These are phyloP conservation scores for Hyposoter dolosus DNA, from an alignment of 2,888 invertebrate genomes.

Conservation along the genomic window DNA sequence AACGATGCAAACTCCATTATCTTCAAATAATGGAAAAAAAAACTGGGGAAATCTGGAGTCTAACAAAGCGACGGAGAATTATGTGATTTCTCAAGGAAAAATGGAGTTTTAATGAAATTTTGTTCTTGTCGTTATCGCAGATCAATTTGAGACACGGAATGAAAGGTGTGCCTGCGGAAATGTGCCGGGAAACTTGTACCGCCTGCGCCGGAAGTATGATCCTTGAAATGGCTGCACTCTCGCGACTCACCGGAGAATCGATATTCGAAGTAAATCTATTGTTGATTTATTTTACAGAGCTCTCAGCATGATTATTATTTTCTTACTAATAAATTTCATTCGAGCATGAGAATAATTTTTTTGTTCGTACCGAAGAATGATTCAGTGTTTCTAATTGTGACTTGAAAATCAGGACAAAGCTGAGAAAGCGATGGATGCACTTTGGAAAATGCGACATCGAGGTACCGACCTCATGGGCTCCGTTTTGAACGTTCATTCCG, in stretches of 20 bases:
- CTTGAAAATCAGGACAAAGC: constrained; percentile 90
- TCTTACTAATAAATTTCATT: no score
- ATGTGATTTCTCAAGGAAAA: not conserved
- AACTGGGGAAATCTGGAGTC: no score
- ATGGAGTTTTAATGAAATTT: not conserved
- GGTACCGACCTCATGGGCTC: constrained; percentile 98
- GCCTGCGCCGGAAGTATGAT: constrained; percentile 99
- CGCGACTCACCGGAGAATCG: constrained; percentile 95
- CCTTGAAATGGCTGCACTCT: constrained; percentile 98
- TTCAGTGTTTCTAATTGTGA: not conserved
- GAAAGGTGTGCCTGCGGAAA: constrained; percentile 90
- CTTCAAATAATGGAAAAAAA: no score
- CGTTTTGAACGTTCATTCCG: constrained; percentile 98
- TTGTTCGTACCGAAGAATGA: not conserved
- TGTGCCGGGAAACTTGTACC: constrained; percentile 96
- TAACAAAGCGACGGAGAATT: no score
- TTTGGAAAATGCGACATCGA: constrained; percentile 97
- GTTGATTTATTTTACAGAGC: not conserved
- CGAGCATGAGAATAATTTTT: no score
- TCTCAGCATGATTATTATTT: not conserved
- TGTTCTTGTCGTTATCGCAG: constrained; percentile 84
- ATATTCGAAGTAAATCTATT: constrained; percentile 90
- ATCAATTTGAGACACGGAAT: constrained; percentile 94
- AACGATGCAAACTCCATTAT: no score
- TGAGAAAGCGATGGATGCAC: constrained; percentile 97